Percentiles rank a stretch among this genome's conserved stretches.
phyloP scores from a whole-genome alignment of 2,113 vertebrate genomes.

The Sinocyclocheilus anshuiensis region DNA sequence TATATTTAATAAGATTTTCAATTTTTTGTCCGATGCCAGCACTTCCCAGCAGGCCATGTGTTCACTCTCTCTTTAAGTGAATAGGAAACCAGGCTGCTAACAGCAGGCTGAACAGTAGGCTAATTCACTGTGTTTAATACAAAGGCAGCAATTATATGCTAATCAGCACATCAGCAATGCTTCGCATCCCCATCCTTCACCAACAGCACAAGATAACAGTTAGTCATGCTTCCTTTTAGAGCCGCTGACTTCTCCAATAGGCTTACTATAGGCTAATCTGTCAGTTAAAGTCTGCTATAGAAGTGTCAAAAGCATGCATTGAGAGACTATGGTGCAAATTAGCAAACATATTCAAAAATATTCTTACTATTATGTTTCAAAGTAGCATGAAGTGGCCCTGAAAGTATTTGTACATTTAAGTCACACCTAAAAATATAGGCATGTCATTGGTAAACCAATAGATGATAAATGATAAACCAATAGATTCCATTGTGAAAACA shows the following conservation, averaged over 20 bases:
- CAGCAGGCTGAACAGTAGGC: slow-evolving; percentile 60
- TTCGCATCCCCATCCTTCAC: slow-evolving; percentile 67
- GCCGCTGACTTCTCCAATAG: slow-evolving; percentile 19
- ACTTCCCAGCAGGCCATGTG: slow-evolving; percentile 29
- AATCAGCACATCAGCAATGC: slow-evolving; percentile 77
- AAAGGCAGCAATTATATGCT: slow-evolving; percentile 84
- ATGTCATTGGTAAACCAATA: background rate
- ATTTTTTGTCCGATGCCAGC: background rate
- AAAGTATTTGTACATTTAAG: background rate
- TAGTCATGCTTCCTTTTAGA: slow-evolving; percentile 58
- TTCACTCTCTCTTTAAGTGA: slow-evolving; percentile 50
- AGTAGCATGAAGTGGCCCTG: background rate
- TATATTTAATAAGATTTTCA: background rate
- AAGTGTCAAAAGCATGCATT: background rate
- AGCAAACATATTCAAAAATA: background rate
- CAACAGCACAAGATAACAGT: slow-evolving; percentile 46
- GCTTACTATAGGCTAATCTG: background rate
- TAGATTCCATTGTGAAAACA: too few species aligned
- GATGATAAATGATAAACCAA: background rate
- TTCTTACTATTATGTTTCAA: background rate
- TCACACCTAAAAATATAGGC: background rate
- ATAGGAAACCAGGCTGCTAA: slow-evolving; percentile 55
- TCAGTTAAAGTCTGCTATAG: background rate
- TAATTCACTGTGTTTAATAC: slow-evolving; percentile 77
- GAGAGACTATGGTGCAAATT: background rate